Conservation (phyloP, 92 coral and sea anemone genomes). For the Diadumene lineata region DNA sequence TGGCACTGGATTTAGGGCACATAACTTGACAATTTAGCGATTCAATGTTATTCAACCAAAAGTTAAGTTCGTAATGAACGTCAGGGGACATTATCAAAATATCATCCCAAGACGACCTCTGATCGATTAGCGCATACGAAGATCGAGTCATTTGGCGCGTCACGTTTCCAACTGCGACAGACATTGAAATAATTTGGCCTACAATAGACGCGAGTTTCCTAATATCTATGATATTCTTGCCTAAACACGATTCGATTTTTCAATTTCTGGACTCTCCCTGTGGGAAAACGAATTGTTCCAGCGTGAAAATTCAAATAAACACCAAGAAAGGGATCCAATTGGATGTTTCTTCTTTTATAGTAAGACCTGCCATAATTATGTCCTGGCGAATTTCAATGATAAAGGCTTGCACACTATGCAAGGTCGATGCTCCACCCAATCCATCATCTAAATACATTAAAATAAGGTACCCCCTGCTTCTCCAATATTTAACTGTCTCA, state of each 20-base stretch:
- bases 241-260: not conserved
- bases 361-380: conserved; percentile 42
- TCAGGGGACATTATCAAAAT: conserved; percentile 27
- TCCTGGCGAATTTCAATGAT: conserved; percentile 41
- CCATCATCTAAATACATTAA: conserved; percentile 49
- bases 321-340: conserved; percentile 41
- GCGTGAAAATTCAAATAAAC: conserved; percentile 19
- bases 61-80: conserved; percentile 36
- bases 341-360: conserved; percentile 40
- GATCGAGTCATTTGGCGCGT: conserved; percentile 26
- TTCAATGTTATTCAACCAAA: conserved; percentile 26
- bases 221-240: not conserved
- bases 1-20: conserved; percentile 27
- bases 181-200: conserved; percentile 44
- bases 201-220: conserved; percentile 17
- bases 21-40: conserved; percentile 16
- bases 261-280: conserved; percentile 18
- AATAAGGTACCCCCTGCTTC: conserved; percentile 11
- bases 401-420: conserved; percentile 21
- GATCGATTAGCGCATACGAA: conserved; percentile 44
- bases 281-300: conserved; percentile 25
- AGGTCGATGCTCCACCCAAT: conserved; percentile 30
- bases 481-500: conserved; percentile 52
- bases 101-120: conserved; percentile 43
- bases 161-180: conserved; percentile 31